Percentiles rank a stretch among this genome's conserved stretches.
These are phyloP conservation scores for Amiota mariae DNA, from an alignment of 2,888 invertebrate species.

Conservation along the genomic window DNA sequence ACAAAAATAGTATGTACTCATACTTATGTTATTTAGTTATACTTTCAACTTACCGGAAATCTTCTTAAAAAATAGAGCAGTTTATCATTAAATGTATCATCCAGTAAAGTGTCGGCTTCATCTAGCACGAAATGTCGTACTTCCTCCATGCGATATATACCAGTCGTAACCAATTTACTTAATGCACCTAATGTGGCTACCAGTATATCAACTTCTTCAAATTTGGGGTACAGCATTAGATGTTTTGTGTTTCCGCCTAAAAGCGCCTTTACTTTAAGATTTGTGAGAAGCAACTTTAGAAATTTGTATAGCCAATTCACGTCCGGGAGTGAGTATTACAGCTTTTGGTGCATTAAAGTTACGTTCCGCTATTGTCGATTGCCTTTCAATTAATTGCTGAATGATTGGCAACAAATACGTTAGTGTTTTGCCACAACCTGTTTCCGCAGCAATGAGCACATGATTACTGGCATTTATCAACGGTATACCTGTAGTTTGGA, in stretches of 20 bases:
- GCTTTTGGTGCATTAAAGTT: constrained; percentile 83
- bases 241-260: constrained; percentile 84
- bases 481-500: constrained; percentile 83
- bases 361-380: constrained; percentile 64
- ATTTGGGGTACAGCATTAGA: constrained; percentile 81
- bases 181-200: constrained; percentile 85
- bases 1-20: constrained; percentile 22
- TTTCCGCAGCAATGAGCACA: constrained; percentile 89
- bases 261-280: constrained; percentile 78
- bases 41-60: constrained; percentile 77
- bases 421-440: constrained; percentile 95
- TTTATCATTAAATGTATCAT: constrained; percentile 88
- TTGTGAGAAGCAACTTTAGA: constrained; percentile 79
- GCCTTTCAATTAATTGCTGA: constrained; percentile 77
- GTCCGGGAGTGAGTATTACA: constrained; percentile 86
- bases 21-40: background rate
- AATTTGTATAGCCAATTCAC: constrained; percentile 83
- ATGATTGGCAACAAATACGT: constrained; percentile 90
- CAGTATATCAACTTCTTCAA: constrained; percentile 82
- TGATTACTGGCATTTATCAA: constrained; percentile 80
- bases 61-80: constrained; percentile 80
- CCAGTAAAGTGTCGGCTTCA: constrained; percentile 93
- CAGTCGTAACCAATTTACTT: constrained; percentile 83
- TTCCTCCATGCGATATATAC: constrained; percentile 80
- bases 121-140: constrained; percentile 88